These are phyloP conservation scores for Chionodraco myersi DNA, from an alignment of 2,113 vertebrate species.

Conservation along the genomic window DNA sequence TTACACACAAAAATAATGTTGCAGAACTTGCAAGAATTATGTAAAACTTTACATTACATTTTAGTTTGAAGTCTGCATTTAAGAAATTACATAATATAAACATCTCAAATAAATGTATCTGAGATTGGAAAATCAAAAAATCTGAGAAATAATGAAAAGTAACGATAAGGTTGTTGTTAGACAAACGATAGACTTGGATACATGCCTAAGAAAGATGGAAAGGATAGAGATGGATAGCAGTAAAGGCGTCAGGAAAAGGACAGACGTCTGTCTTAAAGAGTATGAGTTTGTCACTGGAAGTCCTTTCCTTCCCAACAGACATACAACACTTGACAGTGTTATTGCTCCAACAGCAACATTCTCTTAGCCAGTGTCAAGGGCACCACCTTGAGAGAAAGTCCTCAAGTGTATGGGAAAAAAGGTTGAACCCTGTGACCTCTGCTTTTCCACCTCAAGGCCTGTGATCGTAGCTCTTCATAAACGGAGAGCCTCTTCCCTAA, in stretches of 20 bases:
- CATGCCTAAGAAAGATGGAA: neutral
- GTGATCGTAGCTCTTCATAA: neutral
- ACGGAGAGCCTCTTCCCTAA: constrained; percentile 1
- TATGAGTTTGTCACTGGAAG: constrained; percentile 23
- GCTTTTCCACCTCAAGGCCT: neutral
- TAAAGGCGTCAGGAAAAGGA: neutral
- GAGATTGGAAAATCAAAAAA: neutral
- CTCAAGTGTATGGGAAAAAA: constrained; percentile 13
- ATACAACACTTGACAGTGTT: constrained; percentile 35
- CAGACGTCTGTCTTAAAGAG: too few relatives aligned
- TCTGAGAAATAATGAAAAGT: too few relatives aligned
- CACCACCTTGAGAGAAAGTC: constrained; percentile 19
- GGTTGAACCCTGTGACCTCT: neutral
- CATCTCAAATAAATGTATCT: neutral
- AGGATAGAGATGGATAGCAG: neutral
- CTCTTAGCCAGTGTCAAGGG: constrained; percentile 29
- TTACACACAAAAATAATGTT: neutral
- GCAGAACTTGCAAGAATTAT: neutral
- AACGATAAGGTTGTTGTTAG: neutral
- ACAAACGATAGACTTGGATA: neutral
- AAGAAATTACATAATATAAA: neutral
- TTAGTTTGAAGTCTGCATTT: neutral
- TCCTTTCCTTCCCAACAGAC: constrained; percentile 17
- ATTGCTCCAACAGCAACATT: constrained; percentile 26
- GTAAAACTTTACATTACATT: neutral